Base-by-base conservation (phyloP, 1,140 invertebrate genomes). In the Chrysoperla carnea region DNA sequence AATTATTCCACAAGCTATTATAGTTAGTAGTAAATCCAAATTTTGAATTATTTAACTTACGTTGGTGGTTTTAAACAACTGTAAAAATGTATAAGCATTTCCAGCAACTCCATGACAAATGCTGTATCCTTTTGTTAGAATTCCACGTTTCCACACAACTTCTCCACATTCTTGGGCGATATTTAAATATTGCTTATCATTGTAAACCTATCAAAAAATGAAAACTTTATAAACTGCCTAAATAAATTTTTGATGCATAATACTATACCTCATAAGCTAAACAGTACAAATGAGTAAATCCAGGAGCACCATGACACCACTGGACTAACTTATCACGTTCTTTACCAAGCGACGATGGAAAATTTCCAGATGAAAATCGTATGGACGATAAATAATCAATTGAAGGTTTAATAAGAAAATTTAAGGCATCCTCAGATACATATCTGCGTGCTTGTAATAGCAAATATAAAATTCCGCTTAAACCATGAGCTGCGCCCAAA, bases 241-340 rank as follows among this genome's bases (percentile, higher is more conserved):
- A 41, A 29, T 13, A 15, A 40, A 40, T 35, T 38, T 14, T 38
- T 2, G 11, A 27, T 44, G 33, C 28, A 29, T 23, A 36, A 8
- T 45, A 39, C 42, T 39, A 15, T 62, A 89, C 86, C 68, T 86
- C 64, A 57, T 81, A 76, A 33, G 89, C 87, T 51, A 75, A 58
- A 43, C 71, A 59, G 51, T 85, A 81, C 42, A 90, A 64, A 53
- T 81, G 73, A 11, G 88, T 68, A 63, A 86, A 81, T 12, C 89
- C 90, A 37, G 91, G 84, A 14, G 89, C 85, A 11, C 92, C 92
- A 60, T 95, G 90, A 68, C 91, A 95, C 91, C 91, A 96, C 50
- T 95, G 91, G 2, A 95, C 76, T 36, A 94, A 68, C 60, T 73
- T 75, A 56, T 94, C 87, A 29, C 61, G 62, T 29, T 63, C 64